Evolutionary conservation across 2,113 vertebrate genomes (phyloP), one percentile per base, ranked within the genome.

Genomic region (Blennius ocellaris): DNA sequence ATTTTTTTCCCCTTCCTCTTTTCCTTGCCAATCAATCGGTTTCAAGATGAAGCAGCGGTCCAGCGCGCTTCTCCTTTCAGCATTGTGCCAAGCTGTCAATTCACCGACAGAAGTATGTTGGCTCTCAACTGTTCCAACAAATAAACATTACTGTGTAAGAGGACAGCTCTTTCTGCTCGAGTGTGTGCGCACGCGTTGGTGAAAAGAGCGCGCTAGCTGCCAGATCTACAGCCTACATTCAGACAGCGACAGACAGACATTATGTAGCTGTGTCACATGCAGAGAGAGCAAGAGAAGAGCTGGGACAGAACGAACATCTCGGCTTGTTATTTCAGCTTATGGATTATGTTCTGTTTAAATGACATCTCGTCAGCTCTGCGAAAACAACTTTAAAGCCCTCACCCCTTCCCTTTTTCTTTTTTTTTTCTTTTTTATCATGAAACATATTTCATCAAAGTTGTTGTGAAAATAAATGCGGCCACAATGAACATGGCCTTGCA

Each of bases 301-400:
- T 11, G 58, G 58, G 69, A 87, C 67, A 79, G 66, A 85, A 70
- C 58, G 17, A 84, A 72, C 80, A 67, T 87, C 84, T 69, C 82
- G 69, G 77, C 86, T 81, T 89, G 73, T 89, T 89, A 84, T 85
- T 30, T 86, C 84, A 84, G 87, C 73, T 92, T 87, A 92, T 78
- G 88, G 90, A 92, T 92, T 90, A 90, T 84, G 80, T 84, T 87
- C 80, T 87, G 65, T 91, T 91, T 87, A 84, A 90, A 91, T 86
- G 83, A 90, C 88, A 90, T 88, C 84, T 73, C 82, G 74, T 83
- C 82, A 76, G 84, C 80, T 73, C 65, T 52, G 75, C 80, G 78
- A 87, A 89, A 90, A 90, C 85, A 91, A 92, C 83, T 91, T 91
- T 83, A 90, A 89, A 85, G 44, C 83, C 80, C 44, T 49, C 38